These are phyloP conservation scores for Ascaphus truei DNA, from an alignment of 2,113 vertebrate genomes.

Conservation along the genomic window DNA sequence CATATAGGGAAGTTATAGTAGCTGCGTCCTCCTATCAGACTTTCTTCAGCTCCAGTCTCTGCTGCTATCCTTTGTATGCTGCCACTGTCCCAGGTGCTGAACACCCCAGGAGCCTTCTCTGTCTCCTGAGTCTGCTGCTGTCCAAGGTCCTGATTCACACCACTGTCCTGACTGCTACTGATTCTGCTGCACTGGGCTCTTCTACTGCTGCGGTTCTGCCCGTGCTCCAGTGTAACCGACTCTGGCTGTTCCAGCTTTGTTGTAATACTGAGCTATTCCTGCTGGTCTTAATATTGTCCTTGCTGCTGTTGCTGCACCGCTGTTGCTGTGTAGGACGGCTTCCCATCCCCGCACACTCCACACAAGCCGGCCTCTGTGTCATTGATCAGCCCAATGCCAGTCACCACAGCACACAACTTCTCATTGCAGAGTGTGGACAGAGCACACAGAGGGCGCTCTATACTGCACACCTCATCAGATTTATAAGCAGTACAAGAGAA, in stretches of 20 bases:
- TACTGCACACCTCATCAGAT: background rate
- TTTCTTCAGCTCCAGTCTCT: background rate
- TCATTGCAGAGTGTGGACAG: background rate
- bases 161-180: background rate
- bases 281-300: background rate
- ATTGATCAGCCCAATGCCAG: no score
- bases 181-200: background rate
- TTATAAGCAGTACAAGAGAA: no score
- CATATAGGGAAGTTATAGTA: conserved; percentile 53
- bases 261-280: background rate
- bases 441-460: conserved; percentile 17
- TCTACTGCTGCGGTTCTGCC: background rate
- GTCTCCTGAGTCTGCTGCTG: no score
- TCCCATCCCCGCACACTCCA: conserved; percentile 14
- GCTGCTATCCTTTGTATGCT: background rate
- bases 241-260: background rate
- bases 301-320: background rate
- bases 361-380: conserved; percentile 16
- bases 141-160: background rate
- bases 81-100: background rate
- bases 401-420: conserved; percentile 14
- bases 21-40: background rate
- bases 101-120: no score
- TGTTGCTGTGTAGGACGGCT: conserved; percentile 5
- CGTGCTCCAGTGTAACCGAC: background rate